These are phyloP conservation scores for Phymorhynchus buccinoides DNA, from an alignment of 1,140 invertebrate genomes.

Conservation along the genomic window DNA sequence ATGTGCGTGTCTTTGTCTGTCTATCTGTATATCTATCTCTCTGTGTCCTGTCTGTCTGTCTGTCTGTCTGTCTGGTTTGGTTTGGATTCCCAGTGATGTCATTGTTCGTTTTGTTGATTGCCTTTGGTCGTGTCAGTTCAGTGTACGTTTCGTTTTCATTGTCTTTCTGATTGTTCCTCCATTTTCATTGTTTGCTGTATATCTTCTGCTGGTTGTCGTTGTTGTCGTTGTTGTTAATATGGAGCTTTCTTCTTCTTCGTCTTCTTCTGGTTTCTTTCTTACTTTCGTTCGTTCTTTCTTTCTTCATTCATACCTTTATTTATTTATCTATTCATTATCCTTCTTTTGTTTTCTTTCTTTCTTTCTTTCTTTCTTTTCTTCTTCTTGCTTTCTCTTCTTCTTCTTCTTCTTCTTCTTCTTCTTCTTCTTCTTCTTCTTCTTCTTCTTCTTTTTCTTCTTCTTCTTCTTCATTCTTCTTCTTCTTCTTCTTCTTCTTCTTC, in stretches of 20 bases:
- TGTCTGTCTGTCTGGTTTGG: not conserved
- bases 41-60: not conserved
- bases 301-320: no score
- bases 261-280: no score
- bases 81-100: no score
- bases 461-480: not conserved
- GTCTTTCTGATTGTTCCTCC: not conserved
- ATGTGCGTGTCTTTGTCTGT: not conserved
- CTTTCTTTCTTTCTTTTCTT: not conserved
- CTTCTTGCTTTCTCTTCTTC: not conserved
- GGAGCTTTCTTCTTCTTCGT: not conserved
- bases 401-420: no score
- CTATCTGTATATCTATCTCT: no score
- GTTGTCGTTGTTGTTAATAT: no score
- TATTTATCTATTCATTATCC: no score
- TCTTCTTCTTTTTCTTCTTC: constrained; percentile 9
- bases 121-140: no score
- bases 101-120: no score
- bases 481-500: not conserved
- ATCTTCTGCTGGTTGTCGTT: no score
- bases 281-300: no score
- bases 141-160: not conserved
- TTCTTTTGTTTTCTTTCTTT: not conserved
- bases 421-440: not conserved
- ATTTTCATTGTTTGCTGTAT: not conserved